These are phyloP conservation scores for Pipistrellus pygmaeus DNA, from an alignment of 2,797 vertebrate genomes.

Conservation along the genomic window DNA sequence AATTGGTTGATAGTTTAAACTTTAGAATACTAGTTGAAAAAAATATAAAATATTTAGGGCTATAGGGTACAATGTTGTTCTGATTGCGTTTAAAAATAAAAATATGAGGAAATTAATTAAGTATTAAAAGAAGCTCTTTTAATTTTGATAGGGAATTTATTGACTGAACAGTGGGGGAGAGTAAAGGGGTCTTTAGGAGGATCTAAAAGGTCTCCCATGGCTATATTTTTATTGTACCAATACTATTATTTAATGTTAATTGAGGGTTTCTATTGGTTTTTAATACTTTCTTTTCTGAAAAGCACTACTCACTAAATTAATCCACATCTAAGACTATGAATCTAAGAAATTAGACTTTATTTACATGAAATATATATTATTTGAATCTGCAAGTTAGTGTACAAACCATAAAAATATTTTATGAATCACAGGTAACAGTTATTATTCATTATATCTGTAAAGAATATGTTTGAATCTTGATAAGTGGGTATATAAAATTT, in stretches of 20 bases:
- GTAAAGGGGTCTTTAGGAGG: neutral
- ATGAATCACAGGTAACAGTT: neutral
- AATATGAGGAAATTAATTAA: constrained; percentile 37
- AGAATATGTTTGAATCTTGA: neutral
- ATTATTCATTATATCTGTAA: neutral
- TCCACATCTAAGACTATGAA: neutral
- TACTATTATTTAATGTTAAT: constrained; percentile 6
- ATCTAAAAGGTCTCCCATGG: neutral
- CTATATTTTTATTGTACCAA: neutral
- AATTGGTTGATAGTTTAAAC: constrained; percentile 40
- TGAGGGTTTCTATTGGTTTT: neutral
- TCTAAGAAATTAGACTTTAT: neutral
- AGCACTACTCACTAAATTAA: neutral
- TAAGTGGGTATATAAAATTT: neutral
- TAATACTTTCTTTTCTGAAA: neutral
- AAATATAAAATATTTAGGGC: neutral
- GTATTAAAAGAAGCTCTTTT: neutral
- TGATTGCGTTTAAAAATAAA: constrained; percentile 56
- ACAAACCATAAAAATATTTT: neutral
- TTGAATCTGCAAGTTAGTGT: neutral
- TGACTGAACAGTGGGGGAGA: neutral
- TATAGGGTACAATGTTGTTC: neutral
- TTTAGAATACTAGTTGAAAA: constrained; percentile 43
- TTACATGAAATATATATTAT: neutral
- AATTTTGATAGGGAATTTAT: constrained; percentile 12